phyloP scores from a whole-genome alignment of 2,888 invertebrate genomes.

The Acrocyrtus sp. region DNA sequence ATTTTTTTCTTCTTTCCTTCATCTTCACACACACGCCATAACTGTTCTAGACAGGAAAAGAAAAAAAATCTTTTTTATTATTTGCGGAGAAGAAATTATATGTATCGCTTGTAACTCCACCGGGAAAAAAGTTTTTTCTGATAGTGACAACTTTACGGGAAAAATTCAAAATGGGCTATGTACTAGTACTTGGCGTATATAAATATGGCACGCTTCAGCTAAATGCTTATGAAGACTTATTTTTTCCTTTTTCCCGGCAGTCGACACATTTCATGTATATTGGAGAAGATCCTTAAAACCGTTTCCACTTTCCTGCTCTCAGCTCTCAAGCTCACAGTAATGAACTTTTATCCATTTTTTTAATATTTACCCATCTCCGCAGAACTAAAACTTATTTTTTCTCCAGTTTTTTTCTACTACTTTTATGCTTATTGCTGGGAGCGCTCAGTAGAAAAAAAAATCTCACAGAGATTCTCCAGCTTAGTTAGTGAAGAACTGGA shows the following conservation, averaged over 20 bases:
- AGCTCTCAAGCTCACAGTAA: slow-evolving; percentile 18
- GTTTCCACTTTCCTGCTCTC: slow-evolving; percentile 4
- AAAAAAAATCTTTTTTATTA: too few species aligned
- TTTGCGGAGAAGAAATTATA: too few species aligned
- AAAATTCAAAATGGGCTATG: slow-evolving; percentile 10
- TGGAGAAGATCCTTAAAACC: too few species aligned
- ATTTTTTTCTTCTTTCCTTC: too few species aligned
- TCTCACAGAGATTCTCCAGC: slow-evolving; percentile 1
- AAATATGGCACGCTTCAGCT: slow-evolving; percentile 9
- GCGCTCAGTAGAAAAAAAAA: neutral
- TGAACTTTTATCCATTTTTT: slow-evolving; percentile 45
- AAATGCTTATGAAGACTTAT: neutral
- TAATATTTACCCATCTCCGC: slow-evolving; percentile 38
- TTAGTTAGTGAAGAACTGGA: too few species aligned
- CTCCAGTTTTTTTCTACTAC: neutral
- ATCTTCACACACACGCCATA: too few species aligned
- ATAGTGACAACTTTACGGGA: slow-evolving; percentile 36
- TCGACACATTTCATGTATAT: too few species aligned
- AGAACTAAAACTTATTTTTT: neutral
- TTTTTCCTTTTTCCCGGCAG: slow-evolving; percentile 20
- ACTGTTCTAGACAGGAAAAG: too few species aligned
- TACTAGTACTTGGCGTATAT: slow-evolving; percentile 6
- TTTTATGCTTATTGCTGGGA: neutral
- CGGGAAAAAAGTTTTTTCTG: slow-evolving; percentile 44
- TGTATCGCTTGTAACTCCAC: slow-evolving; percentile 46